Percentiles rank a stretch among this genome's conserved stretches.
These are phyloP conservation scores for Homarus americanus DNA, from an alignment of 1,140 invertebrate species.

Conservation along the genomic window DNA sequence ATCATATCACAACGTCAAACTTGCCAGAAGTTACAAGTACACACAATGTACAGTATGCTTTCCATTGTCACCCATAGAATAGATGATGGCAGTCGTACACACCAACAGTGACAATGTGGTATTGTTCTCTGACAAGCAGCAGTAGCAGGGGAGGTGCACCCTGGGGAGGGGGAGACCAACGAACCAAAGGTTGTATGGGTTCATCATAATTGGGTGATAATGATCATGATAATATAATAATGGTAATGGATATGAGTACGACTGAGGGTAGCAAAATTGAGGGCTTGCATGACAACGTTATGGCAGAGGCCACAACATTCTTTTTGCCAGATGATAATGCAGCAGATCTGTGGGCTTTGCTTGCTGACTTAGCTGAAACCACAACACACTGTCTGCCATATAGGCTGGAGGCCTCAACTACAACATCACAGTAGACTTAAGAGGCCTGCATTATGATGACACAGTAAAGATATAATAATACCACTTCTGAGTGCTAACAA, in stretches of 20 bases:
- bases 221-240: conserved; percentile 33
- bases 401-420: conserved; percentile 27
- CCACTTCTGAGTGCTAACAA: conserved; percentile 21
- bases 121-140: conserved; percentile 29
- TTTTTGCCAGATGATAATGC: conserved; percentile 19
- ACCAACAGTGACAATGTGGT: conserved; percentile 20
- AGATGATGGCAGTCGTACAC: neutral
- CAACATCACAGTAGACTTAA: conserved; percentile 37
- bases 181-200: conserved; percentile 40
- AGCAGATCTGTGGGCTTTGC: conserved; percentile 35
- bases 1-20: conserved; percentile 61
- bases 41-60: conserved; percentile 39
- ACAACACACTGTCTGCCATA: conserved; percentile 22
- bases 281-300: conserved; percentile 38
- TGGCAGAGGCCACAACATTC: conserved; percentile 35
- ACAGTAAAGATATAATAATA: conserved; percentile 7
- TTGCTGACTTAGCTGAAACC: conserved; percentile 20
- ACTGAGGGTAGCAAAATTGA: conserved; percentile 42
- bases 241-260: conserved; percentile 30
- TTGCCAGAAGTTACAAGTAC: conserved; percentile 58
- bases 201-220: neutral
- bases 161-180: conserved; percentile 36
- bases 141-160: conserved; percentile 38
- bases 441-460: conserved; percentile 34
- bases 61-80: neutral